These are phyloP conservation scores for Anoplopoma fimbria DNA, from an alignment of 2,113 vertebrate genomes.

Conservation along the genomic window DNA sequence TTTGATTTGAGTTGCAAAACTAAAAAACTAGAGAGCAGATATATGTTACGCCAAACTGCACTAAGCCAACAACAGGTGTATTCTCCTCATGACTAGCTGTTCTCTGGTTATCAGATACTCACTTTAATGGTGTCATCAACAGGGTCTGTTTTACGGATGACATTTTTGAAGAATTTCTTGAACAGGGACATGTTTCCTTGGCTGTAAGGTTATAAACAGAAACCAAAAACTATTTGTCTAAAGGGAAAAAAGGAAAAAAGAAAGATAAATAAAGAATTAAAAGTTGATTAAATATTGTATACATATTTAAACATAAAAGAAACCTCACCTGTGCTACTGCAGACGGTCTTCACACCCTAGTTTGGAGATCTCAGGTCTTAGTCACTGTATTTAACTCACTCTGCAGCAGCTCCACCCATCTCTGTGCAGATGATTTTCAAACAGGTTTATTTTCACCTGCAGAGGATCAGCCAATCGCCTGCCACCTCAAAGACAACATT, in stretches of 20 bases:
- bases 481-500: constrained; percentile 34
- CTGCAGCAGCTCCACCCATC: constrained; percentile 46
- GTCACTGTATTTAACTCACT: constrained; percentile 6
- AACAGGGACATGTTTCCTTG: constrained; percentile 67
- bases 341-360: neutral
- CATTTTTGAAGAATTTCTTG: constrained; percentile 55
- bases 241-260: neutral
- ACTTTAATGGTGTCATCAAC: constrained; percentile 47
- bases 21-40: no score
- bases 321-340: constrained; percentile 48
- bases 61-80: neutral
- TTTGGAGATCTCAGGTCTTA: neutral
- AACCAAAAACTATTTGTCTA: neutral
- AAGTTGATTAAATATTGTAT: neutral
- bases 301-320: neutral
- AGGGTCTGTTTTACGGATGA: constrained; percentile 47
- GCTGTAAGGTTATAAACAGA: neutral
- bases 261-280: neutral
- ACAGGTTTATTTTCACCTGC: constrained; percentile 31
- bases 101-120: constrained; percentile 26
- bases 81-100: neutral
- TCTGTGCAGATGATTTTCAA: neutral
- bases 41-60: no score
- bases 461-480: constrained; percentile 50
- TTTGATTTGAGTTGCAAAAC: neutral